These are phyloP conservation scores for Drosophila nigrodunni DNA, from an alignment of 1,140 invertebrate species.

Conservation along the genomic window DNA sequence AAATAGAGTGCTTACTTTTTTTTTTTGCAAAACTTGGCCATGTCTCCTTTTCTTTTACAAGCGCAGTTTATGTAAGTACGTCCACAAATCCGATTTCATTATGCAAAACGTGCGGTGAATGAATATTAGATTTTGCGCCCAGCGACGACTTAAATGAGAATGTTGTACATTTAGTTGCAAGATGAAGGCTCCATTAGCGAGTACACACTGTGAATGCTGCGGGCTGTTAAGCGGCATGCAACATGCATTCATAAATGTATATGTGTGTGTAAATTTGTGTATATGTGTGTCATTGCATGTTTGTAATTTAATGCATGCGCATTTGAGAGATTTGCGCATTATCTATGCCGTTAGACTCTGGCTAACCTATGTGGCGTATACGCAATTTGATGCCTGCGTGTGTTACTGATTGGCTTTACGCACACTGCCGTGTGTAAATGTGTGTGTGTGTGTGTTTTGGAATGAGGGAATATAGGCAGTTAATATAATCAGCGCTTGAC, in stretches of 20 bases:
- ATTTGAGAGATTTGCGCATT: conserved; percentile 49
- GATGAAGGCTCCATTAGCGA: conserved; percentile 58
- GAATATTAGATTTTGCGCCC: conserved; percentile 69
- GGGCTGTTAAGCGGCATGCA: conserved; percentile 31
- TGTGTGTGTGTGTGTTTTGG: conserved; percentile 6
- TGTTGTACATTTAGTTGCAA: conserved; percentile 32
- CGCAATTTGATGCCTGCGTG: conserved; percentile 41
- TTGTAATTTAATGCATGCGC: conserved; percentile 56
- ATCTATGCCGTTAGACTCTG: conserved; percentile 36
- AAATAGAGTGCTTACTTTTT: conserved; percentile 44
- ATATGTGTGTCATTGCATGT: conserved; percentile 14
- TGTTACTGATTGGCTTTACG: conserved; percentile 35
- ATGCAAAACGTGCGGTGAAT: conserved; percentile 78
- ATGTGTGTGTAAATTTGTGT: neutral
- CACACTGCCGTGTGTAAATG: conserved; percentile 2
- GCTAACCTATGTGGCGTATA: conserved; percentile 35
- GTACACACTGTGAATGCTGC: conserved; percentile 37
- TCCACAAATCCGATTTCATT: conserved; percentile 78
- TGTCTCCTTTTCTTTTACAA: conserved; percentile 8
- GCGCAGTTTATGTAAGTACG: conserved; percentile 22
- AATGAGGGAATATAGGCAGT: conserved; percentile 54
- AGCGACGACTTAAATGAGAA: conserved; percentile 57
- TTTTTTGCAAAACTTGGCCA: conserved; percentile 35
- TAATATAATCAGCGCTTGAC: conserved; percentile 79
- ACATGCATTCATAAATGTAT: conserved; percentile 16